phyloP scores from a whole-genome alignment of 2,113 vertebrate genomes.

The Nematolebias whitei region DNA sequence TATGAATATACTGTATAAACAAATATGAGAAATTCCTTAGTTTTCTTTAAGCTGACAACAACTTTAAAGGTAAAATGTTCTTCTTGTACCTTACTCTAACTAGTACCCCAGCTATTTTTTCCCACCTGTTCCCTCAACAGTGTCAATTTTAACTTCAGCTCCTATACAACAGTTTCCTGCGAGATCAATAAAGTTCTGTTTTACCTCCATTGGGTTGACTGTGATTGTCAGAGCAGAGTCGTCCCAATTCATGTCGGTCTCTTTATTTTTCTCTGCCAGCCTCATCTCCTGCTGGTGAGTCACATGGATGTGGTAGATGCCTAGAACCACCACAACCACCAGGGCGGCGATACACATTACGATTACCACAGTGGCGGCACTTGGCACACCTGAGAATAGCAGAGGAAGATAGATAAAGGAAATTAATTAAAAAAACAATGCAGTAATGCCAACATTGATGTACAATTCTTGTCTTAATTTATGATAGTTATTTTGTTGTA shows the following conservation, averaged over 20 bases:
- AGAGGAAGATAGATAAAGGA: conserved; percentile 1
- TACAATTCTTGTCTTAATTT: no score
- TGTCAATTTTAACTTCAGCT: background rate
- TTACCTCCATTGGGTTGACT: conserved; percentile 96
- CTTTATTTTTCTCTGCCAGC: conserved; percentile 78
- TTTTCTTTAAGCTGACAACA: no score
- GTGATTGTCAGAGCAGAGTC: conserved; percentile 93
- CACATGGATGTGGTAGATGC: conserved; percentile 86
- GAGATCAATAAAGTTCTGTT: no score
- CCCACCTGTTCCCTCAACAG: background rate
- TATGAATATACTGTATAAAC: no score
- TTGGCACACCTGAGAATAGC: conserved; percentile 83
- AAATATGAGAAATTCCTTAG: no score
- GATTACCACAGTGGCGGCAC: conserved; percentile 86
- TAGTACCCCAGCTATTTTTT: no score
- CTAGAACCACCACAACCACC: conserved; percentile 86
- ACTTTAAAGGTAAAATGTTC: no score
- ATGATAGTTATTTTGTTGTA: no score
- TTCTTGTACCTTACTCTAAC: no score
- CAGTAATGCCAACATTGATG: background rate
- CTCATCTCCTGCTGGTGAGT: conserved; percentile 83
- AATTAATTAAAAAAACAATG: background rate
- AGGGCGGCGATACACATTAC: conserved; percentile 88
- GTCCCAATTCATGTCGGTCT: conserved; percentile 88
- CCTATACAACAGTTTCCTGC: no score